Evolutionary conservation across 2,888 invertebrate genomes (phyloP).

Genomic region (Ephialtes manifestator): DNA sequence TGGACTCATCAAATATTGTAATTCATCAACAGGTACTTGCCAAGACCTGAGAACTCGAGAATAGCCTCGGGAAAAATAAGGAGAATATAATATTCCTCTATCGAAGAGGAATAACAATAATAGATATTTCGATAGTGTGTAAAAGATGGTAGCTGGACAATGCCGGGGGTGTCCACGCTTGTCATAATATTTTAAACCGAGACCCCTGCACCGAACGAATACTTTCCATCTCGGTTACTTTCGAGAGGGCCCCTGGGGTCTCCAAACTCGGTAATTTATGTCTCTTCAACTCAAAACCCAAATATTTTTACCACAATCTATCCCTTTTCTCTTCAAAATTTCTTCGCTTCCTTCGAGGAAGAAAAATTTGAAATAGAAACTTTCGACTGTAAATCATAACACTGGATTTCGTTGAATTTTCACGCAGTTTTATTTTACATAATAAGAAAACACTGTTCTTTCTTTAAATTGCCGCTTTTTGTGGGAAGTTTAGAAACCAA

Average conservation of each 20-base stretch:
- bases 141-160: slow-evolving; percentile 50
- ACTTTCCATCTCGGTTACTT: slow-evolving; percentile 31
- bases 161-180: slow-evolving; percentile 63
- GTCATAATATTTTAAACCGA: slow-evolving; percentile 64
- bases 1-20: slow-evolving; percentile 66
- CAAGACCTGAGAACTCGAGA: slow-evolving; percentile 5
- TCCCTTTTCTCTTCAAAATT: slow-evolving; percentile 44
- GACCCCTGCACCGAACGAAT: slow-evolving; percentile 12
- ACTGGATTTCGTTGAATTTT: background rate
- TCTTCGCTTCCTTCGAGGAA: slow-evolving; percentile 1
- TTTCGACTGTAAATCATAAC: slow-evolving; percentile 9
- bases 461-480: background rate
- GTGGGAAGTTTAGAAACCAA: background rate
- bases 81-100: slow-evolving; percentile 34
- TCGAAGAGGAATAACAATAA: background rate
- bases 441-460: background rate
- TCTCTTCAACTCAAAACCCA: slow-evolving; percentile 43
- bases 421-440: background rate
- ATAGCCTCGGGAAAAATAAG: slow-evolving; percentile 4
- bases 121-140: slow-evolving; percentile 37
- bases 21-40: slow-evolving; percentile 16
- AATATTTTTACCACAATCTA: slow-evolving; percentile 55
- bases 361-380: slow-evolving; percentile 8
- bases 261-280: slow-evolving; percentile 45
- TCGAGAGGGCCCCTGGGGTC: slow-evolving; percentile 25